Conservation (phyloP, 30 jellyfish, hydroid and myxozoan species). For the Clytia hemisphaerica region DNA sequence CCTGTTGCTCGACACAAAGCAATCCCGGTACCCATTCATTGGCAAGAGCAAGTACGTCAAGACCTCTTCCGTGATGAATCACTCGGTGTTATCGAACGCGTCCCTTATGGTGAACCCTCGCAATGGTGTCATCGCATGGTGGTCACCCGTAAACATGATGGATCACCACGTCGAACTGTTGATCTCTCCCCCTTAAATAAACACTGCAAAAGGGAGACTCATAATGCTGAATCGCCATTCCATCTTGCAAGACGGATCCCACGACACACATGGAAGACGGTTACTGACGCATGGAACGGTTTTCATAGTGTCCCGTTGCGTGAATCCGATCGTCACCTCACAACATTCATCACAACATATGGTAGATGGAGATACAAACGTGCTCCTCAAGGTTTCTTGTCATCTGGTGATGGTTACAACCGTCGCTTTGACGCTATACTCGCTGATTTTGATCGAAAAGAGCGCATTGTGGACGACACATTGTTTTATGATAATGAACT, state of each 20-base stretch:
- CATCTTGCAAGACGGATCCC: slow-evolving; percentile 2
- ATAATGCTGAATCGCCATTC: slow-evolving; percentile 29
- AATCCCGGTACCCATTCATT: slow-evolving; percentile 15
- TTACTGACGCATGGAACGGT: background rate
- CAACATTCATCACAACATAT: too few species aligned
- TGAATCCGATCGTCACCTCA: too few species aligned
- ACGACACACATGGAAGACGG: slow-evolving; percentile 5
- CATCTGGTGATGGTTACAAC: slow-evolving; percentile 41
- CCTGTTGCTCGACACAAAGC: slow-evolving; percentile 2
- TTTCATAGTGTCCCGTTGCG: background rate
- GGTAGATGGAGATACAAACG: too few species aligned
- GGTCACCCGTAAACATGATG: background rate
- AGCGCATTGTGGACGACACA: too few species aligned
- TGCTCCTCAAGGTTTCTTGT: background rate
- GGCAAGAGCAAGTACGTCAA: slow-evolving; percentile 14
- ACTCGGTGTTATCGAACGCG: slow-evolving; percentile 20
- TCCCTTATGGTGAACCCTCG: slow-evolving; percentile 31
- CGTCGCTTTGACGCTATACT: slow-evolving; percentile 16
- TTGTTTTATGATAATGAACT: too few species aligned
- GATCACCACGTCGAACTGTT: slow-evolving; percentile 21
- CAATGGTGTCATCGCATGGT: slow-evolving; percentile 31
- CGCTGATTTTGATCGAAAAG: too few species aligned
- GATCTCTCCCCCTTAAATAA: slow-evolving; percentile 21
- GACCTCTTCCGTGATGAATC: background rate
- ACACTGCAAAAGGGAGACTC: slow-evolving; percentile 24